Evolutionary conservation across 2,888 invertebrate genomes (phyloP).

Genomic region (Tanytarsus gracilentus): DNA sequence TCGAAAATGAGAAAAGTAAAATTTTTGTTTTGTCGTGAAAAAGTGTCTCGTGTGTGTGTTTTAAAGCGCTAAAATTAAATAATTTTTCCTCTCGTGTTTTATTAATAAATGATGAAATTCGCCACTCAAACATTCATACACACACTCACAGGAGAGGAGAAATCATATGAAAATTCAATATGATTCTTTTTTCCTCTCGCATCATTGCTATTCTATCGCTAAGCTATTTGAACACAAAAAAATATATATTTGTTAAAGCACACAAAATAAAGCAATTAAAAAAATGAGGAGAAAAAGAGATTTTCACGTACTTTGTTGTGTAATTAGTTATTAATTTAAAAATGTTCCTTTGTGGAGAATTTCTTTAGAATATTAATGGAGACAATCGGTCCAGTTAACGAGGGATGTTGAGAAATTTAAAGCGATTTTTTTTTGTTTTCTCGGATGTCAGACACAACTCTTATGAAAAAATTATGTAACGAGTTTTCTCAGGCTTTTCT

Average conservation of each 20-base stretch:
- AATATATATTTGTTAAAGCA: background rate
- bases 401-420: too few species aligned
- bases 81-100: background rate
- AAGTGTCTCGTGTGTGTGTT: too few species aligned
- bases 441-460: too few species aligned
- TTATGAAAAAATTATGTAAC: conserved; percentile 29
- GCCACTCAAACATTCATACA: background rate
- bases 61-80: conserved; percentile 20
- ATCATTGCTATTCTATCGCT: background rate
- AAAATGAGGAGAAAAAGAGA: background rate
- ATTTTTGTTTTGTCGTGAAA: too few species aligned
- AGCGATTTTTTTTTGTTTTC: too few species aligned
- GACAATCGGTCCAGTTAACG: too few species aligned
- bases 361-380: background rate
- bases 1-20: too few species aligned
- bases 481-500: conserved; percentile 23
- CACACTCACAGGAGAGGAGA: too few species aligned
- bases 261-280: background rate
- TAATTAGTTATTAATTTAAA: background rate
- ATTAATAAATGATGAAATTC: conserved; percentile 12
- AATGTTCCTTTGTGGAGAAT: background rate
- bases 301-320: conserved; percentile 20
- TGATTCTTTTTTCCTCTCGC: background rate
- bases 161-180: too few species aligned
- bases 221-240: background rate